phyloP scores from a whole-genome alignment of 2,113 vertebrate genomes.

The Beaufortia kweichowensis region DNA sequence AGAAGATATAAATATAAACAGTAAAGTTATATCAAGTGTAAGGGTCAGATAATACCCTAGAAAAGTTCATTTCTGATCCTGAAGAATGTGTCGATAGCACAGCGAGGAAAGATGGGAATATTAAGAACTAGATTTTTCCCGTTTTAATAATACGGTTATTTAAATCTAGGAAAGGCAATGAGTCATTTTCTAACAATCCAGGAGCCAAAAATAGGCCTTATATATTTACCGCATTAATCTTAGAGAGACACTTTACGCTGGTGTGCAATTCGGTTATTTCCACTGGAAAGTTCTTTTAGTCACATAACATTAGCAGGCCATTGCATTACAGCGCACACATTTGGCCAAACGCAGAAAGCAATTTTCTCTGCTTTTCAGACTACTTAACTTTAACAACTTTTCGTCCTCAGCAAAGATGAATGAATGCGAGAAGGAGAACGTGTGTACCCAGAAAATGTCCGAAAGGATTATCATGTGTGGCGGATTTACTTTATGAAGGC shows the following conservation, averaged over 20 bases:
- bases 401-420: constrained; percentile 37
- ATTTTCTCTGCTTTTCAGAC: constrained; percentile 63
- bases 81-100: constrained; percentile 4
- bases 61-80: too few species aligned
- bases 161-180: constrained; percentile 57
- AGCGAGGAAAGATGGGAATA: constrained; percentile 17
- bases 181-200: constrained; percentile 61
- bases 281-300: constrained; percentile 72
- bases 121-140: constrained; percentile 27
- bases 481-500: constrained; percentile 3
- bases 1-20: too few species aligned
- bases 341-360: constrained; percentile 60
- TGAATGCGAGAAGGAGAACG: constrained; percentile 35
- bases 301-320: constrained; percentile 67
- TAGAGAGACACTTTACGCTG: constrained; percentile 62
- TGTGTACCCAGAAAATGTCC: constrained; percentile 29
- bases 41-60: too few species aligned
- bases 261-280: constrained; percentile 71
- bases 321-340: constrained; percentile 63
- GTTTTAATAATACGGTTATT: constrained; percentile 56
- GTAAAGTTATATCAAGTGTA: too few species aligned
- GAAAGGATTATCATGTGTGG: constrained; percentile 39
- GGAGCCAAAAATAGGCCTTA: constrained; percentile 72
- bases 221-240: constrained; percentile 78
- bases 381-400: constrained; percentile 55